phyloP scores from a whole-genome alignment of 37 sponge, comb jelly and placozoan genomes.

The Dysidea cf. avara region DNA sequence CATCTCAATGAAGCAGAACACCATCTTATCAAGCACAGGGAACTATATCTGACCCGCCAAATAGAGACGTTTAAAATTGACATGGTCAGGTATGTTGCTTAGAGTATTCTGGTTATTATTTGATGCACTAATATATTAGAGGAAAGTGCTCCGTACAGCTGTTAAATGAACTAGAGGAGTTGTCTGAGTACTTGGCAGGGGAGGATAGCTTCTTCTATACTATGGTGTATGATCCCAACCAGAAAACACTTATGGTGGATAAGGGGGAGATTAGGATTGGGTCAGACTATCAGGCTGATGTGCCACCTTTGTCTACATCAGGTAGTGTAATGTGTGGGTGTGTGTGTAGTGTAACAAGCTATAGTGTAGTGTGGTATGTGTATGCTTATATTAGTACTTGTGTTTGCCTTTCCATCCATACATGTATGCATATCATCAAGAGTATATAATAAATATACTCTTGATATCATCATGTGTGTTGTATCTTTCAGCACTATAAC shows the following conservation, averaged over 20 bases:
- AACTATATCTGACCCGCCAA: slow-evolving; percentile 89
- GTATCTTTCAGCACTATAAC: too few species aligned
- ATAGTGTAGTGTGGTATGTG: too few species aligned
- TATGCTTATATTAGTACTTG: too few species aligned
- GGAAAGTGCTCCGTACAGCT: slow-evolving; percentile 89
- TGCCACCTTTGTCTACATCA: slow-evolving; percentile 50
- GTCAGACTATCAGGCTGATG: slow-evolving; percentile 79
- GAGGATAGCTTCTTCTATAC: slow-evolving; percentile 93
- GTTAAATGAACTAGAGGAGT: slow-evolving; percentile 86
- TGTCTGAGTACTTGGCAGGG: slow-evolving; percentile 62
- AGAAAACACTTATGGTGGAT: slow-evolving; percentile 85
- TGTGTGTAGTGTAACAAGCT: too few species aligned
- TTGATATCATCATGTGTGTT: too few species aligned
- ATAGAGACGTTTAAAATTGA: slow-evolving; percentile 91
- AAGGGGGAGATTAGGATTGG: slow-evolving; percentile 90
- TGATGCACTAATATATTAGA: slow-evolving; percentile 20
- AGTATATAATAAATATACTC: too few species aligned
- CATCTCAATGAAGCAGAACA: slow-evolving; percentile 45
- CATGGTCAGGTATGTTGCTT: slow-evolving; percentile 75
- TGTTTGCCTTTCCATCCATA: background rate
- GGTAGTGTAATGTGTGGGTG: slow-evolving; percentile 7
- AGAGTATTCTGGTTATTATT: background rate
- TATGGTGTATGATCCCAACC: slow-evolving; percentile 92
- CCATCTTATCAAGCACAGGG: slow-evolving; percentile 84
- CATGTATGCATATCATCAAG: slow-evolving; percentile 17